Conservation (phyloP, 1,140 invertebrate species). For the Globodera ellingtonae region DNA sequence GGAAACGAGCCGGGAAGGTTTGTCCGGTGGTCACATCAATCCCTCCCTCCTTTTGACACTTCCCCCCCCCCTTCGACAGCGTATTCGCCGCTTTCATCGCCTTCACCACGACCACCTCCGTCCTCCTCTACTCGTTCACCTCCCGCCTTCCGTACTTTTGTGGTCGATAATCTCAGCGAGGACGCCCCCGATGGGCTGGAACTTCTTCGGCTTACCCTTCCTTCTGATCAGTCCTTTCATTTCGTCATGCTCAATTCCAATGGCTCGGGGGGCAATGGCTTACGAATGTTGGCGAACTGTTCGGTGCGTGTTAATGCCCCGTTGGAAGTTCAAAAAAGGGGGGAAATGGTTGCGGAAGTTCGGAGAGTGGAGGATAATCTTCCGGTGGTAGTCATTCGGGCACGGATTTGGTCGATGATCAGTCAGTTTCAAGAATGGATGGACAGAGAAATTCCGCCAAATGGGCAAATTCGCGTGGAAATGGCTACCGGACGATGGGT, state of each 20-base stretch:
- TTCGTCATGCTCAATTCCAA: slow-evolving; percentile 2
- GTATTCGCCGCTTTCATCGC: background rate
- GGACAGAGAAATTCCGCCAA: slow-evolving; percentile 11
- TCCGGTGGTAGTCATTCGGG: background rate
- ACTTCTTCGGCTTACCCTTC: slow-evolving; percentile 12
- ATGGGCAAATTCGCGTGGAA: background rate
- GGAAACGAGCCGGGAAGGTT: too few species aligned
- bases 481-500: background rate
- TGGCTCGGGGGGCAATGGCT: background rate
- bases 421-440: slow-evolving; percentile 20
- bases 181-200: slow-evolving; percentile 18
- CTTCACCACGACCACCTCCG: background rate
- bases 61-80: background rate
- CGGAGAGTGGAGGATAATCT: background rate
- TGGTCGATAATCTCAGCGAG: slow-evolving; percentile 11
- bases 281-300: slow-evolving; percentile 23
- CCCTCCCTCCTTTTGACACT: too few species aligned
- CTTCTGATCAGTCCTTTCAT: background rate
- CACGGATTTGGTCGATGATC: slow-evolving; percentile 16
- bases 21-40: too few species aligned
- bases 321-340: background rate
- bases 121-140: background rate
- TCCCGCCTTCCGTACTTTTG: background rate
- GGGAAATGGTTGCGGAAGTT: slow-evolving; percentile 1
- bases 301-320: slow-evolving; percentile 7